These are phyloP conservation scores for Acromyrmex charruanus DNA, from an alignment of 1,140 invertebrate genomes.

Conservation along the genomic window DNA sequence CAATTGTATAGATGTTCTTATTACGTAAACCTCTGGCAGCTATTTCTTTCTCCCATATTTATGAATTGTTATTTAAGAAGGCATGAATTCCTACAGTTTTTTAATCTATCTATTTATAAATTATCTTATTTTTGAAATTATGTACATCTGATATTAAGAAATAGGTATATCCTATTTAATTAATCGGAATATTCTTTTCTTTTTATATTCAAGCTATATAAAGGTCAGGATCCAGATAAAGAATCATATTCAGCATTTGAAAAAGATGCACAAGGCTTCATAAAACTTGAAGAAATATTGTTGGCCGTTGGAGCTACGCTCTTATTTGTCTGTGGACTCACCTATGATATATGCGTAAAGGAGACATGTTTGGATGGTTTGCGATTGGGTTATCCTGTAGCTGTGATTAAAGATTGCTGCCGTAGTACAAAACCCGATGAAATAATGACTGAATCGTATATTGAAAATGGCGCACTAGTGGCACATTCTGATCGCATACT, in stretches of 20 bases:
- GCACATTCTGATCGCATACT: constrained; percentile 87
- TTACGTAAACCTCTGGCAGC: neutral
- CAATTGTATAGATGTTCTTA: neutral
- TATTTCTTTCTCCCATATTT: neutral
- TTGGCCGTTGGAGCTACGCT: constrained; percentile 89
- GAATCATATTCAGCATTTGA: constrained; percentile 95
- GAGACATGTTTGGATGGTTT: constrained; percentile 89
- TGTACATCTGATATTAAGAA: neutral
- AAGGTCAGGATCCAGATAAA: constrained; percentile 91
- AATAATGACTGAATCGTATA: constrained; percentile 85
- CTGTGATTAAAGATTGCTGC: constrained; percentile 91
- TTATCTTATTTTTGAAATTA: neutral
- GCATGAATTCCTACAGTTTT: neutral
- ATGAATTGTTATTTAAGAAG: neutral
- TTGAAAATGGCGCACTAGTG: constrained; percentile 87
- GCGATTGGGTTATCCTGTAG: constrained; percentile 89
- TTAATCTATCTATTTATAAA: neutral
- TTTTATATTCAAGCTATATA: constrained; percentile 88
- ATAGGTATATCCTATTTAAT: neutral
- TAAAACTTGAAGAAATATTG: constrained; percentile 89
- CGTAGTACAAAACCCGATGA: constrained; percentile 88
- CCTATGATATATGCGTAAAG: constrained; percentile 94
- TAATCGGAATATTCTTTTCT: constrained; percentile 25
- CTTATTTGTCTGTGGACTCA: constrained; percentile 92
- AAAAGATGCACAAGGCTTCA: constrained; percentile 89